phyloP scores from a whole-genome alignment of 1,140 invertebrate genomes.

The Subanguina moxae region DNA sequence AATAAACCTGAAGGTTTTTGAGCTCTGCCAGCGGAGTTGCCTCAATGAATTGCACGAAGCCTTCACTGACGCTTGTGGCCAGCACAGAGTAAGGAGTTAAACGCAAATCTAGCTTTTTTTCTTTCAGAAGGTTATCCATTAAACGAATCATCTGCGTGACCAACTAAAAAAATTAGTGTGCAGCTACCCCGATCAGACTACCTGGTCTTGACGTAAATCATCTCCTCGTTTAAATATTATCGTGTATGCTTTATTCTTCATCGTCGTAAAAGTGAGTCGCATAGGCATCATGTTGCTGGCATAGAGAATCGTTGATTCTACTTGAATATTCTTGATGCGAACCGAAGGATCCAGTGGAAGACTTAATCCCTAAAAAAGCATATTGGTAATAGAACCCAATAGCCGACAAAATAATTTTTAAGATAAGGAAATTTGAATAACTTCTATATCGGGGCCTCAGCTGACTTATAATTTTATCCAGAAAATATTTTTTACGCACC shows the following conservation, averaged over 20 bases:
- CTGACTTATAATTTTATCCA: too few relatives aligned
- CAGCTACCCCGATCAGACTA: conserved; percentile 64
- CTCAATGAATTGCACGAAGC: conserved; percentile 91
- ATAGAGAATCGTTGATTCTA: conserved; percentile 79
- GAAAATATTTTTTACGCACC: too few relatives aligned
- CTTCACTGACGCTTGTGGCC: conserved; percentile 85
- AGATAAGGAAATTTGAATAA: too few relatives aligned
- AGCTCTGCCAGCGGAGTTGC: conserved; percentile 64
- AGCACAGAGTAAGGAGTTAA: conserved; percentile 87
- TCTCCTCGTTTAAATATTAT: conserved; percentile 98
- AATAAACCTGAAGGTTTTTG: conserved; percentile 39
- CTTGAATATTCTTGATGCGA: conserved; percentile 79
- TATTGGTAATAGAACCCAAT: not conserved
- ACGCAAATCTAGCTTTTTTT: conserved; percentile 89
- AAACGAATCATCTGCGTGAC: conserved; percentile 90
- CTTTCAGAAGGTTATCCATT: conserved; percentile 83
- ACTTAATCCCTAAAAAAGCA: conserved; percentile 63
- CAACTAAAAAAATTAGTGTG: conserved; percentile 60
- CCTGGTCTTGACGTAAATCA: conserved; percentile 87
- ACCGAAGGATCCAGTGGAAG: conserved; percentile 9
- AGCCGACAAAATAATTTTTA: not conserved
- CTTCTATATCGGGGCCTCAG: too few relatives aligned
- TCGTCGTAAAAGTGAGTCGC: conserved; percentile 82
- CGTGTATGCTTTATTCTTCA: conserved; percentile 71
- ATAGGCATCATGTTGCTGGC: conserved; percentile 95